Percentiles rank a stretch among this genome's conserved stretches.
These are phyloP conservation scores for Leptothorax acervorum DNA, from an alignment of 2,888 invertebrate genomes.

Conservation along the genomic window DNA sequence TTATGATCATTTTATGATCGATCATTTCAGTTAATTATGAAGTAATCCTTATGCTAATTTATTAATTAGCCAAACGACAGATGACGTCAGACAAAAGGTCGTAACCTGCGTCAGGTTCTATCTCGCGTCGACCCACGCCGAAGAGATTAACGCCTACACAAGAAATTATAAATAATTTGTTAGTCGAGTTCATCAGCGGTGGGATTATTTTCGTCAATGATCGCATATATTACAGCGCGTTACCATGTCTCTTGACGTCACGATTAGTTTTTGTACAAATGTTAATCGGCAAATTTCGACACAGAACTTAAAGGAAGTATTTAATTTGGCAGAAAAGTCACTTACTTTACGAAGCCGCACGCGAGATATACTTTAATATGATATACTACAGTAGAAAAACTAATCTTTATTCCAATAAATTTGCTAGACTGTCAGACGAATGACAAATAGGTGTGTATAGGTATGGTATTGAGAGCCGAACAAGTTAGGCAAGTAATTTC, in stretches of 20 bases:
- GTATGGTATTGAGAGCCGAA: slow-evolving; percentile 20
- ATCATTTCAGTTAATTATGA: slow-evolving; percentile 20
- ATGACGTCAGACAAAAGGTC: slow-evolving; percentile 23
- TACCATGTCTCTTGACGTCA: background rate
- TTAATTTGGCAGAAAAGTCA: background rate
- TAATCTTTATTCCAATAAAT: slow-evolving; percentile 7
- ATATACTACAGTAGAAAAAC: background rate
- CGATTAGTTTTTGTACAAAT: background rate
- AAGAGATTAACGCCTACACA: slow-evolving; percentile 41
- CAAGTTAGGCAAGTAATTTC: slow-evolving; percentile 36
- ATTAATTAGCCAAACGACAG: slow-evolving; percentile 31
- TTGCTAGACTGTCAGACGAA: background rate
- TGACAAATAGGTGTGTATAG: background rate
- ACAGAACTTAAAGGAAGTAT: background rate
- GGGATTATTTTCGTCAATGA: slow-evolving; percentile 22
- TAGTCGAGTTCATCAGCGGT: background rate
- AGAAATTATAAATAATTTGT: slow-evolving; percentile 25
- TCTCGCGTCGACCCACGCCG: slow-evolving; percentile 1
- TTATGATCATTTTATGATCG: slow-evolving; percentile 8
- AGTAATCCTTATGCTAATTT: slow-evolving; percentile 35
- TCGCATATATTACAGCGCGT: background rate
- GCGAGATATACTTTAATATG: background rate
- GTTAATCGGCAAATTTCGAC: background rate
- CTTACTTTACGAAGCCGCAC: background rate
- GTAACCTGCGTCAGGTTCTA: slow-evolving; percentile 41